A percentile compares a stretch with the other conserved stretches of the same genome.
These are phyloP conservation scores for Dermatemys mawii DNA, from an alignment of 2,113 vertebrate genomes.

Conservation along the genomic window DNA sequence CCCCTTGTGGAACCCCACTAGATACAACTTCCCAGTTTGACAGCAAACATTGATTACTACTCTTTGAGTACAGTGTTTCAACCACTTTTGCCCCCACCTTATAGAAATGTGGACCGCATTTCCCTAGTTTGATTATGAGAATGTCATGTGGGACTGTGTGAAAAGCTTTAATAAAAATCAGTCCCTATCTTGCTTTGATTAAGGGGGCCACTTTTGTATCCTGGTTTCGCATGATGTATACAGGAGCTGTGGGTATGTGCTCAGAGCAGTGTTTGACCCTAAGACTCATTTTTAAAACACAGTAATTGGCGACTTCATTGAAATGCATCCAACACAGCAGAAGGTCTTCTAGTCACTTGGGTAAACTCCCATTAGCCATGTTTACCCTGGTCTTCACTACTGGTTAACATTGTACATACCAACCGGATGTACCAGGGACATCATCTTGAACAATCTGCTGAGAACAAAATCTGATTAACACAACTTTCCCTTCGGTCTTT, in stretches of 20 bases:
- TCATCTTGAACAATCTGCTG: accelerated
- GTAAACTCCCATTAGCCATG: background rate
- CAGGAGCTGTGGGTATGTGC: background rate
- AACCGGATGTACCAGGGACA: background rate
- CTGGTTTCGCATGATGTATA: background rate
- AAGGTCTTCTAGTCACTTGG: slow-evolving; percentile 8
- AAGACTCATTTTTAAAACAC: background rate
- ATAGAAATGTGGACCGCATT: background rate
- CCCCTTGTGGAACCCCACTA: background rate
- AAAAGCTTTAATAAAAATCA: background rate
- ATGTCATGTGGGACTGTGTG: background rate
- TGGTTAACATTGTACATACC: accelerated
- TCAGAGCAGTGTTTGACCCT: background rate
- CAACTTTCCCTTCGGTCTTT: accelerated
- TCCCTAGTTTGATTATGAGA: background rate
- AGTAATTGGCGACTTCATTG: background rate
- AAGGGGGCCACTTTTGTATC: accelerated
- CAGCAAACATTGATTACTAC: background rate
- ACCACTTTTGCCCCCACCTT: background rate
- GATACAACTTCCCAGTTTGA: background rate
- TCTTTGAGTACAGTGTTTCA: background rate
- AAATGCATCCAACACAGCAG: slow-evolving; percentile 20
- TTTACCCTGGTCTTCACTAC: background rate
- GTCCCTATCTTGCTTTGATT: background rate
- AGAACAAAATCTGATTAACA: background rate